phyloP scores from a whole-genome alignment of 2,888 invertebrate species.

The Lasioglossum pauxillum region DNA sequence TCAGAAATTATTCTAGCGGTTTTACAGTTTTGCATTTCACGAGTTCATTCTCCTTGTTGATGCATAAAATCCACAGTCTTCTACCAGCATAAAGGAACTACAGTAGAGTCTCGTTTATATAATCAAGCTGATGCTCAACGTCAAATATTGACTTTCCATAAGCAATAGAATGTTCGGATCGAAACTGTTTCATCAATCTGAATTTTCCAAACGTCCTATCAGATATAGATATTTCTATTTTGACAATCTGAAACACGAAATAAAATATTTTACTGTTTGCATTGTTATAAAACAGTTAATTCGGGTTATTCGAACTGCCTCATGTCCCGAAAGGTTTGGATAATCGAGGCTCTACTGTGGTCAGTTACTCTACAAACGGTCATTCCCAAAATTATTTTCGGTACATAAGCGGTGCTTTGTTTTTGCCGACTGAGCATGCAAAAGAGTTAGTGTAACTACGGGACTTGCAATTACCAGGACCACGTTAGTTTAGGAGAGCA shows the following conservation, averaged over 20 bases:
- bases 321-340: background rate
- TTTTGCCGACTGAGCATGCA: conserved; percentile 46
- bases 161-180: background rate
- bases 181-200: background rate
- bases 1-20: too few species aligned
- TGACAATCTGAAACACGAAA: too few species aligned
- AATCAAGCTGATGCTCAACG: too few species aligned
- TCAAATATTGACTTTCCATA: too few species aligned
- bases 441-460: conserved; percentile 70
- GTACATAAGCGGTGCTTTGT: conserved; percentile 16
- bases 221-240: too few species aligned
- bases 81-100: background rate
- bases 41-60: too few species aligned
- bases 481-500: conserved; percentile 74
- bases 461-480: conserved; percentile 74
- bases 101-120: background rate
- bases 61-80: too few species aligned
- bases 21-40: too few species aligned
- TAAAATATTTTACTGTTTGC: too few species aligned
- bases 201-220: background rate
- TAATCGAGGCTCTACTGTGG: background rate
- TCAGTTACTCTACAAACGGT: background rate
- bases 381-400: background rate
- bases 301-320: background rate
- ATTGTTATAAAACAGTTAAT: too few species aligned